Evolutionary conservation across 2,888 invertebrate genomes (phyloP).

Genomic region (Xylocampa areola): DNA sequence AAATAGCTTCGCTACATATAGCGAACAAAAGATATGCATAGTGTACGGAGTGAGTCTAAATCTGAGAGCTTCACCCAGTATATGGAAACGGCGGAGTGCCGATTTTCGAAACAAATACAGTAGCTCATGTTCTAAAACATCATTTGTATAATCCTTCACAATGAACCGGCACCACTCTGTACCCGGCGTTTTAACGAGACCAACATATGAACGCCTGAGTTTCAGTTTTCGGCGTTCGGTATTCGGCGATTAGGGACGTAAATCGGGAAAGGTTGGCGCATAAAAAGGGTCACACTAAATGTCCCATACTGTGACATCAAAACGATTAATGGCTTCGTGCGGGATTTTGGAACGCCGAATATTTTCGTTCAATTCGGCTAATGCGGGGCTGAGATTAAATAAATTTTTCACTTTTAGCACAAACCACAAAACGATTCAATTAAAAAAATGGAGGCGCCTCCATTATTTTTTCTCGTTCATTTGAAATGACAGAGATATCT

Average conservation of each 20-base stretch:
- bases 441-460: conserved; percentile 54
- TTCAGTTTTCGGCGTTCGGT: conserved; percentile 74
- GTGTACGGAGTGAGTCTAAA: conserved; percentile 21
- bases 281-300: conserved; percentile 89
- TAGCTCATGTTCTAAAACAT: conserved; percentile 61
- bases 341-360: conserved; percentile 79
- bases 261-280: conserved; percentile 77
- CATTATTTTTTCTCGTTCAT: conserved; percentile 57
- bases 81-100: conserved; percentile 23
- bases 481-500: conserved; percentile 56
- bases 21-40: conserved; percentile 38
- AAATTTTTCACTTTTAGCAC: conserved; percentile 71
- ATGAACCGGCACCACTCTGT: conserved; percentile 64
- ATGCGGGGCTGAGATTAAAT: conserved; percentile 77
- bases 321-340: conserved; percentile 86
- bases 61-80: conserved; percentile 13
- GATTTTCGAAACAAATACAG: conserved; percentile 48
- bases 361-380: conserved; percentile 84
- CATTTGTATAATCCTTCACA: conserved; percentile 62
- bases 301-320: conserved; percentile 88
- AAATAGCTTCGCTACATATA: conserved; percentile 28
- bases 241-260: conserved; percentile 81
- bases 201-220: conserved; percentile 70
- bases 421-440: conserved; percentile 60
- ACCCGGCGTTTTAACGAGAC: conserved; percentile 71